Evolutionary conservation across 2,888 invertebrate species (phyloP).

Genomic region (Parascotia fuliginaria): DNA sequence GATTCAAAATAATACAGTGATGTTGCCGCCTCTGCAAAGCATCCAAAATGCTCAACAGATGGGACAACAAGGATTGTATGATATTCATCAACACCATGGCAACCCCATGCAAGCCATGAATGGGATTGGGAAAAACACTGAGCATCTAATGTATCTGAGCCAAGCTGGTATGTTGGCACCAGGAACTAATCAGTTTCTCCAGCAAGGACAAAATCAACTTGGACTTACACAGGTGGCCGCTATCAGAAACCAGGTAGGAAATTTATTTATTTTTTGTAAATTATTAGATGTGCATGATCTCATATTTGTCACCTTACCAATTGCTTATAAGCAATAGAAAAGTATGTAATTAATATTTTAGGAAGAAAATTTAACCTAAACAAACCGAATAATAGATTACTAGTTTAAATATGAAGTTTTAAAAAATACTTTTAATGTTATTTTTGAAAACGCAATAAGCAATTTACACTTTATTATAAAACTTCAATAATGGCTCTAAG

Average conservation of each 20-base stretch:
- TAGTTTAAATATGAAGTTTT: too few relatives aligned
- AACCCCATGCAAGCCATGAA: conserved; percentile 82
- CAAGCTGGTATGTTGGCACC: conserved; percentile 86
- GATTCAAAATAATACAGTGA: conserved; percentile 80
- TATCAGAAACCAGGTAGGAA: conserved; percentile 80
- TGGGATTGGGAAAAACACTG: conserved; percentile 80
- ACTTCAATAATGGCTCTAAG: too few relatives aligned
- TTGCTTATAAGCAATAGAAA: too few relatives aligned
- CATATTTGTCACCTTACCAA: too few relatives aligned
- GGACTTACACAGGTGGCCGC: conserved; percentile 81
- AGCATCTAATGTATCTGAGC: conserved; percentile 82
- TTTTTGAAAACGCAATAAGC: too few relatives aligned
- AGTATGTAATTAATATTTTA: too few relatives aligned
- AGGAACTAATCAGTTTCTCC: conserved; percentile 86
- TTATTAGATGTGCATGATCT: too few relatives aligned
- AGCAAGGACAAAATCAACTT: conserved; percentile 87
- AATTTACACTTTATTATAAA: too few relatives aligned
- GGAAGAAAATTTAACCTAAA: too few relatives aligned
- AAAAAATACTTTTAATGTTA: too few relatives aligned
- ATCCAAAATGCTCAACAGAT: conserved; percentile 83
- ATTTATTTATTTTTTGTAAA: background rate
- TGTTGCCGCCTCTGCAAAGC: conserved; percentile 79
- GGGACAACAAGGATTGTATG: conserved; percentile 82
- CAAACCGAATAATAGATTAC: too few relatives aligned
- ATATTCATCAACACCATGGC: conserved; percentile 79